Evolutionary conservation across 2,888 invertebrate species (phyloP).

Genomic region (Hermodice carunculata): DNA sequence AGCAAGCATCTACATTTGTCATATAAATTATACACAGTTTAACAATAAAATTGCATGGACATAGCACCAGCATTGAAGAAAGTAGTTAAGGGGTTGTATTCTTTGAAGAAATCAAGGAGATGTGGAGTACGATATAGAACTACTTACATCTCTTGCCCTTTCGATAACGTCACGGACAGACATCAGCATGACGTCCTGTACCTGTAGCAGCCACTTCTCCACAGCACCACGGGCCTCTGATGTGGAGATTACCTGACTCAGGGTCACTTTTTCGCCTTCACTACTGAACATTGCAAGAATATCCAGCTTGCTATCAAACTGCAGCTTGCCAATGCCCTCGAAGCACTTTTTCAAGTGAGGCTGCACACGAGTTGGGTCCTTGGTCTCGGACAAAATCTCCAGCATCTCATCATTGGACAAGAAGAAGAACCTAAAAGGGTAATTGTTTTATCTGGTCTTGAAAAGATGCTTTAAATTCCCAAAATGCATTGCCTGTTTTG

Average conservation of each 20-base stretch:
- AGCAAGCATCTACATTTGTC: no score
- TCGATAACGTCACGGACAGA: conserved; percentile 78
- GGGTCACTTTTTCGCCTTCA: conserved; percentile 78
- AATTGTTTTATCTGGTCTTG: no score
- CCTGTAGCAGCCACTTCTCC: conserved; percentile 86
- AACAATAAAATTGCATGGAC: no score
- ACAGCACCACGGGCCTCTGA: conserved; percentile 83
- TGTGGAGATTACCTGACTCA: conserved; percentile 84
- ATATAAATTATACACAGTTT: no score
- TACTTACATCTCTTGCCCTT: conserved; percentile 72
- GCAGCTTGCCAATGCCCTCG: conserved; percentile 83
- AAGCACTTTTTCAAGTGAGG: conserved; percentile 71
- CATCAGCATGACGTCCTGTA: conserved; percentile 84
- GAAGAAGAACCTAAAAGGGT: conserved; percentile 71
- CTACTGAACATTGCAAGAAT: conserved; percentile 91
- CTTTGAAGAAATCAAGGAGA: no score
- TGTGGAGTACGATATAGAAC: not conserved
- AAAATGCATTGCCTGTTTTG: no score
- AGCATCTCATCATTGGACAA: conserved; percentile 71
- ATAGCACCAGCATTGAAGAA: no score
- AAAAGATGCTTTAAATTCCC: no score
- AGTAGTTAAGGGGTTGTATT: no score
- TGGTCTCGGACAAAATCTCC: conserved; percentile 70
- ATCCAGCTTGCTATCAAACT: conserved; percentile 89
- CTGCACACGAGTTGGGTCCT: conserved; percentile 69